These are phyloP conservation scores for Dynastes tityus DNA, from an alignment of 2,888 invertebrate genomes.

Conservation along the genomic window DNA sequence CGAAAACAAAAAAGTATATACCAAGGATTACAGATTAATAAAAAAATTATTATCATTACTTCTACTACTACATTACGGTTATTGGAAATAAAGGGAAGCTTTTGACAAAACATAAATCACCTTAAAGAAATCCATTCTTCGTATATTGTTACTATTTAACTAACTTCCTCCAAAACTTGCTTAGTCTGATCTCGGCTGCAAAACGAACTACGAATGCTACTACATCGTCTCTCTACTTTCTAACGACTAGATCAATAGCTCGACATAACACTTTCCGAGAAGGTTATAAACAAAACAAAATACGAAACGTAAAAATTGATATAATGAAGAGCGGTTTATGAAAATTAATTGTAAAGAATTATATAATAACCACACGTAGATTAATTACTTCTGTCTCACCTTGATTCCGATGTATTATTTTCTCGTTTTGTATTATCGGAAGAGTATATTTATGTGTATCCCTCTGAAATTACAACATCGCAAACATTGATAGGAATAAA, in stretches of 20 bases:
- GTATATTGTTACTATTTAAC: background rate
- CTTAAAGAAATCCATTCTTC: conserved; percentile 6
- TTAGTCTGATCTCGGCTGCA: conserved; percentile 17
- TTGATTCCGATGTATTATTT: background rate
- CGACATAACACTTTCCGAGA: conserved; percentile 3
- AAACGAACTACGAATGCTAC: too few relatives aligned
- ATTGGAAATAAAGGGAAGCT: background rate
- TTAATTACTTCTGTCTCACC: background rate
- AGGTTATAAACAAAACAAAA: background rate
- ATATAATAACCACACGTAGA: background rate
- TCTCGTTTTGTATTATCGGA: background rate
- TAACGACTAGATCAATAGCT: background rate
- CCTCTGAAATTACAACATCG: too few relatives aligned
- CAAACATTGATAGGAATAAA: too few relatives aligned
- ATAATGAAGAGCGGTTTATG: too few relatives aligned
- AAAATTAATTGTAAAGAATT: too few relatives aligned
- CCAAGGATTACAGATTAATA: background rate
- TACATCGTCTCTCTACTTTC: background rate
- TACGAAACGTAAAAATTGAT: too few relatives aligned
- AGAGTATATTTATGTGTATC: background rate
- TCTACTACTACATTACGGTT: background rate
- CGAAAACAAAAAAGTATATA: background rate
- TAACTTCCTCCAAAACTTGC: background rate
- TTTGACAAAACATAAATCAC: background rate
- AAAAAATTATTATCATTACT: background rate